Evolutionary conservation across 2,888 invertebrate species (phyloP), one percentile per base, ranked within the genome.

Genomic region (Apeira syringaria): DNA sequence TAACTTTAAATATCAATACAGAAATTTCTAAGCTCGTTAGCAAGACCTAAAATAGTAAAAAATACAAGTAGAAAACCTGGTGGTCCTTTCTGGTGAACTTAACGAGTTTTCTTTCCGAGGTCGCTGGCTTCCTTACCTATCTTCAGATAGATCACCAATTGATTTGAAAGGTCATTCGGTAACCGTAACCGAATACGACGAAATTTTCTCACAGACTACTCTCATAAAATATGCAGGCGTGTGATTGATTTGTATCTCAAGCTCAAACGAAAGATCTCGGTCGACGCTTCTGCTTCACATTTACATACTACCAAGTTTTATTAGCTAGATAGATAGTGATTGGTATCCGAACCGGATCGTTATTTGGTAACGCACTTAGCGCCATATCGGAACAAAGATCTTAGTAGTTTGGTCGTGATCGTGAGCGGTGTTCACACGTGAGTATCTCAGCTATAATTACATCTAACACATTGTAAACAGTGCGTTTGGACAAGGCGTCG

Each of bases 391-490:
- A 67, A 61, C 64, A 68, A 63, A 66, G 63, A 56, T 57, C 49
- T 59, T 47, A 39, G 39, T 49, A 41, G 40, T 45, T 45, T 36
- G 59, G 64, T 72, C 72, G 69, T 74, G 68, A 68, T 73, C 61
- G 70, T 68, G 74, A 73, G 71, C 62, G 65, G 64, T 69, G 68
- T 67, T 67, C 65, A 68, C 72, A 47, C 50, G 49, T 47, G 48
- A 45, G 70, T 73, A 66, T 72, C 63, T 66, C 56, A 60, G 55
- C 68, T 76, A 73, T 80, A 83, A 82, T 83, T 82, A 80, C 73
- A 71, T 68, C 74, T 76, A 81, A 80, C 73, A 68, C 66, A 74
- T 70, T 78, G 80, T 83, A 83, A 84, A 83, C 75, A 81, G 67
- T 65, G 27, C 27, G 39, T 35, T 27, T 22, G 31, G 26, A 64